phyloP scores from a whole-genome alignment of 1,140 invertebrate genomes.

The Zaprionus inermis region DNA sequence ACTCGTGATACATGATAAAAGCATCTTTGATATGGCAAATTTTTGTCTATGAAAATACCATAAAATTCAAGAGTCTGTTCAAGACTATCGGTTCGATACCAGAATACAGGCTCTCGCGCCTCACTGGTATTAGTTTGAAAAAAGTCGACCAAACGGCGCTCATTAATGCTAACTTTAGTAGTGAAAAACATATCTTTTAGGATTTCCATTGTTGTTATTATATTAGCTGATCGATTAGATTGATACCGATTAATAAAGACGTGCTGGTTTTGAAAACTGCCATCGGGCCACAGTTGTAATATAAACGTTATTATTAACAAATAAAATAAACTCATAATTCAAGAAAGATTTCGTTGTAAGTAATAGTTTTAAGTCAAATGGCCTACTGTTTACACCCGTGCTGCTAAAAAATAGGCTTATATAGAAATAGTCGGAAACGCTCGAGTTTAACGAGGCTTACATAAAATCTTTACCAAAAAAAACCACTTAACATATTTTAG shows the following conservation, averaged over 20 bases:
- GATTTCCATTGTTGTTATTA: constrained; percentile 30
- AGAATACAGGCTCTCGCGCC: constrained; percentile 23
- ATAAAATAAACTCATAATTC: neutral
- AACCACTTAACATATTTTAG: no score
- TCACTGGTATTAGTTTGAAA: constrained; percentile 51
- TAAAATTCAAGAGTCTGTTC: constrained; percentile 29
- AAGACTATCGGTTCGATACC: constrained; percentile 33
- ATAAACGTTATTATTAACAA: neutral
- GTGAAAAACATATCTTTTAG: constrained; percentile 40
- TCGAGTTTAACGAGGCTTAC: no score
- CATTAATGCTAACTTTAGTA: constrained; percentile 43
- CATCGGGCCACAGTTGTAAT: neutral
- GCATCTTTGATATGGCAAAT: constrained; percentile 37
- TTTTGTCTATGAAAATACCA: constrained; percentile 9
- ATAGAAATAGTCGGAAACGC: no score
- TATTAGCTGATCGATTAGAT: constrained; percentile 1
- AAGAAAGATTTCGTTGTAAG: no score
- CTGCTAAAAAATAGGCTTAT: no score
- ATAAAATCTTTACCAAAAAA: no score
- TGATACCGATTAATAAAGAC: constrained; percentile 36
- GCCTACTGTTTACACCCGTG: no score
- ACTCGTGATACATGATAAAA: constrained; percentile 40
- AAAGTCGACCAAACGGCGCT: constrained; percentile 36
- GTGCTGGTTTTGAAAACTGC: constrained; percentile 4
- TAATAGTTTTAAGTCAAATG: no score